A percentile compares a stretch with the other conserved stretches of the same genome.
These are phyloP conservation scores for Catalaphyllia jardinei DNA, from an alignment of 64 coral and sea anemone genomes.

Conservation along the genomic window DNA sequence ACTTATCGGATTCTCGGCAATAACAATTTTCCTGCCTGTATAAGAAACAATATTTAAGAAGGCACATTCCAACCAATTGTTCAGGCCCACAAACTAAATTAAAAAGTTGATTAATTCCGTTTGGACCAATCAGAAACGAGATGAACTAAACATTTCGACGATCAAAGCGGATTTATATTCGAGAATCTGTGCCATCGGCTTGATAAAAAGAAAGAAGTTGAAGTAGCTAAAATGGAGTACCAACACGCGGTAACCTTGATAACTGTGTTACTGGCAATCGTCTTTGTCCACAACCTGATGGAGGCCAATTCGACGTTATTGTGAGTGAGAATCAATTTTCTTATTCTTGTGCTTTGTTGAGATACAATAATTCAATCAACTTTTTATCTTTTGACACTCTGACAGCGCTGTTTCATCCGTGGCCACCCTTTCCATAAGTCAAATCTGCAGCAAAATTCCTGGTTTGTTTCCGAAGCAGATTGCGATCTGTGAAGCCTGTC, in stretches of 20 bases:
- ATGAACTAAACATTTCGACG: not conserved
- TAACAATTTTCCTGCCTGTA: not conserved
- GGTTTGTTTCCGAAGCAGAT: constrained; percentile 39
- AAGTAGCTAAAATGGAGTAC: constrained; percentile 5
- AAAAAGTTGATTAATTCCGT: constrained; percentile 54
- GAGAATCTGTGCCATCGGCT: not conserved
- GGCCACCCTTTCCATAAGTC: constrained; percentile 22
- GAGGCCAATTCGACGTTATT: constrained; percentile 30
- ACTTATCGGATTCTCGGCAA: not conserved
- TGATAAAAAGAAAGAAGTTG: constrained; percentile 17
- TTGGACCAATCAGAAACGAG: constrained; percentile 46
- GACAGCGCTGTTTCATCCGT: constrained; percentile 48
- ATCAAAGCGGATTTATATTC: constrained; percentile 36
- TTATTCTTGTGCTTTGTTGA: constrained; percentile 35
- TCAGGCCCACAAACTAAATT: constrained; percentile 51
- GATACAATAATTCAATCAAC: constrained; percentile 6
- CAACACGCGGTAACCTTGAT: not conserved
- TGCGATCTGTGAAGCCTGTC: constrained; percentile 33
- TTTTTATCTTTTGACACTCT: constrained; percentile 45
- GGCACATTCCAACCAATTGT: constrained; percentile 51
- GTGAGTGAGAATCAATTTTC: constrained; percentile 31
- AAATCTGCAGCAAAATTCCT: constrained; percentile 46
- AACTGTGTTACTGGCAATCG: constrained; percentile 1
- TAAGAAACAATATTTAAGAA: constrained; percentile 21
- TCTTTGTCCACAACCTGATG: constrained; percentile 42